Conservation (phyloP, 2,888 invertebrate genomes). For the Aporophyla nigra region DNA sequence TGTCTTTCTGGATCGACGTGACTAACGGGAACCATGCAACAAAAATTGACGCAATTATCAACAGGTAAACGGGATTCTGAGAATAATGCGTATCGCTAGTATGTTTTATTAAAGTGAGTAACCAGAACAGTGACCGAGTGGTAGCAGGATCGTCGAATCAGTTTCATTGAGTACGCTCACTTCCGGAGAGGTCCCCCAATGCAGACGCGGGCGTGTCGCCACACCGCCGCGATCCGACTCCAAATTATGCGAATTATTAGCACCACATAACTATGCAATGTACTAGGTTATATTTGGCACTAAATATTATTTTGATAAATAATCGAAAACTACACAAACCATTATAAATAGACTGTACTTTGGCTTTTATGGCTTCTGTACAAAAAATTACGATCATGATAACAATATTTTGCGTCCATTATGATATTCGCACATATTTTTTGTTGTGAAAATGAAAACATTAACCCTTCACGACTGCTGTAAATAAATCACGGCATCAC, state of each 20-base stretch:
- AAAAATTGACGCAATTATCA: slow-evolving; percentile 6
- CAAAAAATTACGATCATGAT: neutral
- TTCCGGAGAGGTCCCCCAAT: slow-evolving; percentile 88
- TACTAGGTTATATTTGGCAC: slow-evolving; percentile 1
- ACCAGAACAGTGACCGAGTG: slow-evolving; percentile 89
- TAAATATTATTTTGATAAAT: neutral
- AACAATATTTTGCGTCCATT: neutral
- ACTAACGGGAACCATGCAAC: neutral
- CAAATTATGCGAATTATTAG: slow-evolving; percentile 65
- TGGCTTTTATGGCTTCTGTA: neutral
- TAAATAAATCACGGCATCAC: slow-evolving; percentile 19
- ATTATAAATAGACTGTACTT: neutral
- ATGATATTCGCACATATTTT: slow-evolving; percentile 4
- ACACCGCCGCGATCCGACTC: slow-evolving; percentile 68
- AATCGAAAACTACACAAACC: neutral
- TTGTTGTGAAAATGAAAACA: neutral
- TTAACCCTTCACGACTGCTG: slow-evolving; percentile 30
- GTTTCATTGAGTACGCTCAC: slow-evolving; percentile 85
- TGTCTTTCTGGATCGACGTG: neutral
- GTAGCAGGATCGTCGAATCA: slow-evolving; percentile 84
- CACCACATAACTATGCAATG: slow-evolving; percentile 61
- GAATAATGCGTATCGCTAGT: slow-evolving; percentile 49
- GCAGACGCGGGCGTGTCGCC: slow-evolving; percentile 74
- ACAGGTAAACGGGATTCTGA: slow-evolving; percentile 23
- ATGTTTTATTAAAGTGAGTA: slow-evolving; percentile 71